phyloP scores from a whole-genome alignment of 2,113 vertebrate species.

The Elephas maximus region DNA sequence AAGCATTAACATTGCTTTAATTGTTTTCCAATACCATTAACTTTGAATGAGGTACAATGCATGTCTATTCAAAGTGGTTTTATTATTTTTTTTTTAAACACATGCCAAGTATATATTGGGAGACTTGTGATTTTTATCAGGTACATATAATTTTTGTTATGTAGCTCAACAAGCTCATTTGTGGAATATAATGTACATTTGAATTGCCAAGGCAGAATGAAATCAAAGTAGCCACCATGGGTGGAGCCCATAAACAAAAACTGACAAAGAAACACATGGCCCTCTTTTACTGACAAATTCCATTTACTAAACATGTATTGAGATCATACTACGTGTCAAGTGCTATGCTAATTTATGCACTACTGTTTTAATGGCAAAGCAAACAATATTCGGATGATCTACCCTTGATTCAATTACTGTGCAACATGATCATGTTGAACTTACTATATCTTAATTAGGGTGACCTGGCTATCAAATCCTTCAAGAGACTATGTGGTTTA shows the following conservation, averaged over 20 bases:
- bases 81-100: neutral
- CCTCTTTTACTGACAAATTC: neutral
- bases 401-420: neutral
- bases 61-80: neutral
- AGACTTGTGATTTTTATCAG: slow-evolving; percentile 15
- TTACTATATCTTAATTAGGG: neutral
- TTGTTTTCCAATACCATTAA: neutral
- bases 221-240: neutral
- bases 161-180: neutral
- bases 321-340: neutral
- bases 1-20: neutral
- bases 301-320: neutral
- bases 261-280: neutral
- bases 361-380: neutral
- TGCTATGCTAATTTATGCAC: neutral
- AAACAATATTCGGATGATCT: neutral
- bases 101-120: neutral
- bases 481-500: neutral
- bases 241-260: neutral
- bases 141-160: neutral
- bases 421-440: neutral
- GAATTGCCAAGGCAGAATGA: slow-evolving; percentile 2
- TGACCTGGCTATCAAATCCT: neutral
- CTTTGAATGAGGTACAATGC: neutral
- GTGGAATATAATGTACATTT: neutral